Evolutionary conservation across 2,113 vertebrate species (phyloP), one percentile per base, ranked within the genome.

Genomic region (Clupea harengus): DNA sequence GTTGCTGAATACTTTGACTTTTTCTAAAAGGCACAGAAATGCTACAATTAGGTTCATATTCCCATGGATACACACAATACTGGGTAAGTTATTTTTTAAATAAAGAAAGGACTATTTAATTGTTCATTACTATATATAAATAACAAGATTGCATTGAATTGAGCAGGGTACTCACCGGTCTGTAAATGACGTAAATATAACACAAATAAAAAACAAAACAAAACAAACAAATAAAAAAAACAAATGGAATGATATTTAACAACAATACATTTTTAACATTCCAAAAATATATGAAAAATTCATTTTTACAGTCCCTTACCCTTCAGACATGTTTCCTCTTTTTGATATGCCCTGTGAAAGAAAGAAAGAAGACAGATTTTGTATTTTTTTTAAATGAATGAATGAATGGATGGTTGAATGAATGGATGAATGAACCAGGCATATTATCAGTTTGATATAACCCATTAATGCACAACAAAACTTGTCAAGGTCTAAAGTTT

Each of bases 1-100:
- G 94, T 94, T 45, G 92, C 93, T 60, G 94, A 91, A 89, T 92
- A 93, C 84, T 95, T 94, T 44, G 89, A 11, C 82, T 94, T 95
- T 90, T 83, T 95, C 94, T 95, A 45, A 83, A 4, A 18, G 15
- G 25, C 25, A 78, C 13, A 84, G 18, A 87, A 25, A 72, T 13
- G 75, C 25, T 7, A 46, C 20, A 20, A 81, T 6, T 13, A 46
- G 11, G 3, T 8, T 45, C 45, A 46, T 57, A 64, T 3, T 57
- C 39, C 32, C 47, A 49, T 15, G 44, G 39, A 80, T 46, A 6
- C 45, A 57, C 22, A 44, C 81, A 60, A 18, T 32, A 45, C 18
- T 39, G 39, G 39, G 18, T 64, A 64, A 4, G 20, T 64, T 64
- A 20, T 22, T n/a, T n/a, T 64, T 64, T 64, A 60, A 17, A 22